Base-by-base conservation (phyloP, 1,140 invertebrate genomes). In the Anthonomus grandis region DNA sequence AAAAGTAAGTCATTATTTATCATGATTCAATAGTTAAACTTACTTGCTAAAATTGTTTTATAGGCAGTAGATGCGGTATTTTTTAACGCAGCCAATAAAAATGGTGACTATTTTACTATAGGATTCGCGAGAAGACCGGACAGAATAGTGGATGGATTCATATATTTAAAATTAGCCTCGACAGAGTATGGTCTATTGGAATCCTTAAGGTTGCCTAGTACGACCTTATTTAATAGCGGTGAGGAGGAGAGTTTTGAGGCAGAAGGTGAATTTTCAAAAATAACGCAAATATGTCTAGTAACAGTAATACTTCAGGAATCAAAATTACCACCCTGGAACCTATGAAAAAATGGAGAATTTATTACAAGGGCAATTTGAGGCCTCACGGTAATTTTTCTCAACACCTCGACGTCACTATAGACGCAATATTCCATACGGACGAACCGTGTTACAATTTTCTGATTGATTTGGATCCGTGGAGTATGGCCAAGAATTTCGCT, bases 311-410 rank as follows among this genome's bases (percentile, higher is more conserved):
- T 56, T 18, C 22, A 56, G 54, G 56, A 10, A 48, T 70, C 5
- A 57, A 60, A 70, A 72, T 60, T 77, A 78, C n/a, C 61, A 83
- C 82, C 8, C 6, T 65, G 9, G 60, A 56, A 44, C 63, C 67
- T 3, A 86, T 87, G 84, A 77, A 80, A 49, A 77, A 75, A 58
- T 89, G 86, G 85, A 79, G 74, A 61, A 60, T 87, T 4, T 60
- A 65, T 18, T 88, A 83, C 65, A 74, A 76, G 36, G 85, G 86
- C 21, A 71, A 78, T 67, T 79, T 87, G 77, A 83, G 80, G 81
- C 82, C 75, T 67, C 64, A 55, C 38, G 37, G 57, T 22, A 51
- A 68, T 50, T 18, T 24, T 1, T 34, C 34, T 8, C 48, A 59
- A 38, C 10, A 55, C 6, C 58, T 57, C 52, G 64, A 76, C 45